These are phyloP conservation scores for Drosophila erecta DNA, from an alignment of 1,140 invertebrate genomes.

Conservation along the genomic window DNA sequence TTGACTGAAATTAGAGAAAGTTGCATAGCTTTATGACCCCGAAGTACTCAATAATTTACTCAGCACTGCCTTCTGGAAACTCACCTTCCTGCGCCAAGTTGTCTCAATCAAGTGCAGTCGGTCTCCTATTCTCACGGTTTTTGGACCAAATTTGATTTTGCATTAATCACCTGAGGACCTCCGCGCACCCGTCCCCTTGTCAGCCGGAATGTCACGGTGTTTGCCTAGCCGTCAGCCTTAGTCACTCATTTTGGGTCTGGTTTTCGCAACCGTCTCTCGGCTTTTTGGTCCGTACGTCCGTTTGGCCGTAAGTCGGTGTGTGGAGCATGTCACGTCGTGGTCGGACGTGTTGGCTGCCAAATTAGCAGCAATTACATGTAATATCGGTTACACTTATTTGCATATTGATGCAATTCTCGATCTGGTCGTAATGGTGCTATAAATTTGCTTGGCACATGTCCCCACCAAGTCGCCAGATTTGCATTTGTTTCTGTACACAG, in stretches of 20 bases:
- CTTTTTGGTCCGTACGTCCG: not conserved
- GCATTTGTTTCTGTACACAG: conserved; percentile 34
- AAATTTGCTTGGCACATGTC: conserved; percentile 77
- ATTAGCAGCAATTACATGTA: conserved; percentile 84
- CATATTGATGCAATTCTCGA: conserved; percentile 80
- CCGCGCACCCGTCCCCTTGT: not conserved
- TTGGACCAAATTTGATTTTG: conserved; percentile 62
- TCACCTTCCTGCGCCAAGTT: conserved; percentile 23
- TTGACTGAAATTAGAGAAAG: not conserved
- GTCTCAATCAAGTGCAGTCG: conserved; percentile 43
- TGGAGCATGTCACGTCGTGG: conserved; percentile 72
- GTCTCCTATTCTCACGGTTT: conserved; percentile 69
- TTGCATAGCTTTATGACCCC: not conserved
- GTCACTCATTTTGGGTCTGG: conserved; percentile 69
- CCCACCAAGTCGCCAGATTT: conserved; percentile 25
- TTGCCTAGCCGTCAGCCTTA: conserved; percentile 75
- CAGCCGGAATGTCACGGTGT: conserved; percentile 64
- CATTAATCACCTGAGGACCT: conserved; percentile 56
- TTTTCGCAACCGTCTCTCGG: conserved; percentile 70
- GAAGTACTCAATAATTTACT: not conserved
- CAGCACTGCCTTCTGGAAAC: not conserved
- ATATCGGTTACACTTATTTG: conserved; percentile 82
- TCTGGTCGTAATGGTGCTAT: conserved; percentile 72
- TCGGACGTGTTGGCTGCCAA: conserved; percentile 81
- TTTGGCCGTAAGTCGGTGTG: conserved; percentile 16